Conservation (phyloP, 2,113 vertebrate genomes). For the Drymodes brunneopygia region DNA sequence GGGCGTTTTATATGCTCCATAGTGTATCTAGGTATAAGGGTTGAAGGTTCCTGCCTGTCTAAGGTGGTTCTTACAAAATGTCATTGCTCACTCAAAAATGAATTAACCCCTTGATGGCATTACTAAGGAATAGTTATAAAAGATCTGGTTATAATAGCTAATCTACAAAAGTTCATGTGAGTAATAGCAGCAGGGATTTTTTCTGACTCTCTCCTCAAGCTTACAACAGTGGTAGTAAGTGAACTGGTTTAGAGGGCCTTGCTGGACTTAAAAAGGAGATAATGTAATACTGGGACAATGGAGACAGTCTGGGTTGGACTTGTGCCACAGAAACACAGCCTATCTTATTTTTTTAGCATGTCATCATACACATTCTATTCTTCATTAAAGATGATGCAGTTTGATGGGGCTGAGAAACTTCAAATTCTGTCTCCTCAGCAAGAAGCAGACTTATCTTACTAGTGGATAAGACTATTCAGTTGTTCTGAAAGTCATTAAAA, state of each 20-base stretch:
- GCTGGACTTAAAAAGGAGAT: background rate
- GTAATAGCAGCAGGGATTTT: background rate
- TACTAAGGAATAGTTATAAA: background rate
- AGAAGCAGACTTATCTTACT: background rate
- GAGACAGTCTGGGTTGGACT: background rate
- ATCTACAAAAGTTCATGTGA: background rate
- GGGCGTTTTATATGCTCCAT: background rate
- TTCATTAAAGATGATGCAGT: background rate
- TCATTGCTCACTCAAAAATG: background rate
- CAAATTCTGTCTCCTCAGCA: background rate
- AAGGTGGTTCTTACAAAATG: background rate
- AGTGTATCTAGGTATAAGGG: background rate
- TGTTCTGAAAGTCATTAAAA: background rate
- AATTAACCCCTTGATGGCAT: background rate
- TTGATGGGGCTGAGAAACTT: background rate
- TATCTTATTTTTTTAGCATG: background rate
- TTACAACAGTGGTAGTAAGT: background rate
- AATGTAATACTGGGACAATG: background rate
- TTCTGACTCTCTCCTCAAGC: background rate
- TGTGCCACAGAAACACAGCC: background rate
- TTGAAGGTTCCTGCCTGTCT: background rate
- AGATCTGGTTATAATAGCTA: background rate
- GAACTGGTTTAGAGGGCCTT: background rate
- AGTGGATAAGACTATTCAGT: background rate
- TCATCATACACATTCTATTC: background rate